These are phyloP conservation scores for Eidolon helvum DNA, from an alignment of 2,113 vertebrate species.

Conservation along the genomic window DNA sequence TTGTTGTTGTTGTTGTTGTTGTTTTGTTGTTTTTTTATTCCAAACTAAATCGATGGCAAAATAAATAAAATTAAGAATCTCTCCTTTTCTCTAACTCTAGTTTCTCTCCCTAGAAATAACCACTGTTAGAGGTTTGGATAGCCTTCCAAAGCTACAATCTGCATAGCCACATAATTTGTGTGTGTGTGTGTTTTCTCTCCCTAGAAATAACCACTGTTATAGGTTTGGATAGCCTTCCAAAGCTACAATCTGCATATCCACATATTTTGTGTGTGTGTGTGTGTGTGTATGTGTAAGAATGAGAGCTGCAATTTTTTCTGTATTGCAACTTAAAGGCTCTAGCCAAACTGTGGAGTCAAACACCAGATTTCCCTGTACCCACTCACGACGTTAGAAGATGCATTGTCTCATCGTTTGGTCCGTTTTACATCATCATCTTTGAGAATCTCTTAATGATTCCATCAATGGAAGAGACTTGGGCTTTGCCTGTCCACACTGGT, in stretches of 20 bases:
- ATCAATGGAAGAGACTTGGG: background rate
- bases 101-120: background rate
- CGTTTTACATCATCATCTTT: background rate
- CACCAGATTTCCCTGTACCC: too few relatives aligned
- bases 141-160: background rate
- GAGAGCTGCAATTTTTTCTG: background rate
- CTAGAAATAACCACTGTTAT: background rate
- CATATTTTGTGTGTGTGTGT: background rate
- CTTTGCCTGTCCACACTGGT: background rate
- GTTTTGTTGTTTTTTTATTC: too few relatives aligned
- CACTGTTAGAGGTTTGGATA: background rate
- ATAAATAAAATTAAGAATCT: background rate
- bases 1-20: too few relatives aligned
- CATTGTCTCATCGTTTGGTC: background rate
- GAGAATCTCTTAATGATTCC: background rate
- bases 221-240: background rate
- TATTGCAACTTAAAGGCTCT: background rate
- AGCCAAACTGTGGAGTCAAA: background rate
- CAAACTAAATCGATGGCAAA: background rate
- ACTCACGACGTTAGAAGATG: fast-evolving
- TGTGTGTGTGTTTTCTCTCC: background rate
- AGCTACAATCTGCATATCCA: background rate
- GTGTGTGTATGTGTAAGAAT: background rate
- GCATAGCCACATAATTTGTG: background rate
- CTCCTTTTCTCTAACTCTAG: background rate